Conservation (phyloP, 1,140 invertebrate species). For the Panulirus ornatus region DNA sequence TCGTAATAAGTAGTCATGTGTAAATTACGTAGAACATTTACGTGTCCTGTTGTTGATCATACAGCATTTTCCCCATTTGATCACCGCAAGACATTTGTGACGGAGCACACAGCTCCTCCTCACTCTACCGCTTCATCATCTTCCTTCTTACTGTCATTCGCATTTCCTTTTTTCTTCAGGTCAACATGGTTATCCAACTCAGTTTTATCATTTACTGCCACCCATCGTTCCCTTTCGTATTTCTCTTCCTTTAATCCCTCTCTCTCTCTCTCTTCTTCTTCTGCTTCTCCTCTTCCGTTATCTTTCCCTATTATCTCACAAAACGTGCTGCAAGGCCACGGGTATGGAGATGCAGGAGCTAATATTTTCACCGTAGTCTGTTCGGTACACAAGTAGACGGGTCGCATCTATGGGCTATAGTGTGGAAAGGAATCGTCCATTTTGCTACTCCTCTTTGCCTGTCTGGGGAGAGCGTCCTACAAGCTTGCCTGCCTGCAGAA, state of each 20-base stretch:
- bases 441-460: not conserved
- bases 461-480: not conserved
- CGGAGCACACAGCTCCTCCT: too few species aligned
- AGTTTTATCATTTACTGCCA: not conserved
- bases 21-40: too few species aligned
- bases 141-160: not conserved
- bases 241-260: not conserved
- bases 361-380: not conserved
- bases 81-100: too few species aligned
- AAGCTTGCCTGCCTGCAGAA: too few species aligned
- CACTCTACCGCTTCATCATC: not conserved
- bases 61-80: too few species aligned
- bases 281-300: not conserved
- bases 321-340: not conserved
- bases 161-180: not conserved
- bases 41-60: too few species aligned
- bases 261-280: not conserved
- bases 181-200: not conserved
- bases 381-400: not conserved
- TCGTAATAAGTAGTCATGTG: too few species aligned
- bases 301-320: not conserved
- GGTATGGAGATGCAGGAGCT: not conserved
- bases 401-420: not conserved
- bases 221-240: not conserved
- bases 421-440: not conserved